phyloP scores from a whole-genome alignment of 2,888 invertebrate species.

The Agonopterix subpropinquella region DNA sequence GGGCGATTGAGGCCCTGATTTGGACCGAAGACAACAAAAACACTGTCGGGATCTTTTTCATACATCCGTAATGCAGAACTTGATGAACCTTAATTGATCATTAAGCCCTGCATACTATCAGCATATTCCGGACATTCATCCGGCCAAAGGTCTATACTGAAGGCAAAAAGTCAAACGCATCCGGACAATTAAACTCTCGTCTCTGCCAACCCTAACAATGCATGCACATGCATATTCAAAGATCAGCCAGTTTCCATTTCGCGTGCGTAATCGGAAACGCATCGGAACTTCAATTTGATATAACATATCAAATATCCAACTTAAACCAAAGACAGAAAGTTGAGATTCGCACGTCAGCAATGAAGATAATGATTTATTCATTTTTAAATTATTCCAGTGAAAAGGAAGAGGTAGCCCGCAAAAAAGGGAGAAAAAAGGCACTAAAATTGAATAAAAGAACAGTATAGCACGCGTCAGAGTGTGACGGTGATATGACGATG shows the following conservation, averaged over 20 bases:
- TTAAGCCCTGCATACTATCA: background rate
- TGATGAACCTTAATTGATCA: too few species aligned
- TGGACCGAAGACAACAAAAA: too few species aligned
- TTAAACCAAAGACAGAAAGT: conserved; percentile 20
- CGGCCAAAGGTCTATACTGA: background rate
- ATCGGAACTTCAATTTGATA: conserved; percentile 28
- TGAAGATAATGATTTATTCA: conserved; percentile 51
- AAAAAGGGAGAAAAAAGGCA: conserved; percentile 39
- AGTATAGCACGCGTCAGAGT: conserved; percentile 48
- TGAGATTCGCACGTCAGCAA: background rate
- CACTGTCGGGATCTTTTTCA: conserved; percentile 27
- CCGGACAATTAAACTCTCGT: background rate
- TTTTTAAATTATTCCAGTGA: conserved; percentile 50
- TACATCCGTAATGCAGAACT: background rate
- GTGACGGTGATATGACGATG: conserved; percentile 44
- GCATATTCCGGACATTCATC: background rate
- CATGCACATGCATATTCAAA: conserved; percentile 68
- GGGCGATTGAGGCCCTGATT: too few species aligned
- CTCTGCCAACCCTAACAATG: conserved; percentile 17
- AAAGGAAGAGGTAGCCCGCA: conserved; percentile 50
- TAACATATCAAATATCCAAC: conserved; percentile 39
- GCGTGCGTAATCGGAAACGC: conserved; percentile 66
- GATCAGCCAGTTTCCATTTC: conserved; percentile 64
- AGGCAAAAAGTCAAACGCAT: background rate
- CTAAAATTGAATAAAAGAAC: conserved; percentile 28